Evolutionary conservation across 2,888 invertebrate species (phyloP).

Genomic region (Cheiracanthium punctorium): DNA sequence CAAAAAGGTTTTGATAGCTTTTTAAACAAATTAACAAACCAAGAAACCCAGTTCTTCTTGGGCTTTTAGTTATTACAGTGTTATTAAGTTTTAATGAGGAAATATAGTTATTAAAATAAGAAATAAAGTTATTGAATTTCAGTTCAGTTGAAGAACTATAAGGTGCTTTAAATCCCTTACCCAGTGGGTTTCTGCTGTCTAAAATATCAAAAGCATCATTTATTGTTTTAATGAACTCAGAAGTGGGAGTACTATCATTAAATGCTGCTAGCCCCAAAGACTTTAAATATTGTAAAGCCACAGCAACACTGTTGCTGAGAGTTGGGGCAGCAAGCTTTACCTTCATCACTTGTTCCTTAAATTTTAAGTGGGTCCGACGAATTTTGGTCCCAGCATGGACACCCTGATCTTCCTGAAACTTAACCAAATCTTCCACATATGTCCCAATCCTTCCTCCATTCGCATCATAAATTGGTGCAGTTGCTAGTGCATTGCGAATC

Average conservation of each 20-base stretch:
- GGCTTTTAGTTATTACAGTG: no score
- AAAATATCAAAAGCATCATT: constrained; percentile 17
- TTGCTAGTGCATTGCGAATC: no score
- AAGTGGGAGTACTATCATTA: background rate
- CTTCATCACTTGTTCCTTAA: constrained; percentile 11
- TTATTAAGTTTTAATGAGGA: no score
- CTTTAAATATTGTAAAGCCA: background rate
- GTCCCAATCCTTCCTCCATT: constrained; percentile 6
- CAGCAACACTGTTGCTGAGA: constrained; percentile 1
- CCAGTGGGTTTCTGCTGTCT: constrained; percentile 6
- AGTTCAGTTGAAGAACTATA: background rate
- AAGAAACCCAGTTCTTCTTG: no score
- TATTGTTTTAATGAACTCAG: background rate
- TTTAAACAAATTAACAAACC: no score
- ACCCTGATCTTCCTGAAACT: constrained; percentile 16
- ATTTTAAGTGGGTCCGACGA: background rate
- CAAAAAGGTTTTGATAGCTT: no score
- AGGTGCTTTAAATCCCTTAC: background rate
- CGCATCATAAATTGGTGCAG: background rate
- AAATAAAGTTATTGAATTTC: no score
- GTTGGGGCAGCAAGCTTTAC: constrained; percentile 12
- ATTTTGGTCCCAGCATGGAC: constrained; percentile 12
- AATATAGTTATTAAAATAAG: no score
- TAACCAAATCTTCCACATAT: background rate
- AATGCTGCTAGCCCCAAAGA: background rate